phyloP scores from a whole-genome alignment of 2,888 invertebrate genomes.

The Eristalis intricaria region DNA sequence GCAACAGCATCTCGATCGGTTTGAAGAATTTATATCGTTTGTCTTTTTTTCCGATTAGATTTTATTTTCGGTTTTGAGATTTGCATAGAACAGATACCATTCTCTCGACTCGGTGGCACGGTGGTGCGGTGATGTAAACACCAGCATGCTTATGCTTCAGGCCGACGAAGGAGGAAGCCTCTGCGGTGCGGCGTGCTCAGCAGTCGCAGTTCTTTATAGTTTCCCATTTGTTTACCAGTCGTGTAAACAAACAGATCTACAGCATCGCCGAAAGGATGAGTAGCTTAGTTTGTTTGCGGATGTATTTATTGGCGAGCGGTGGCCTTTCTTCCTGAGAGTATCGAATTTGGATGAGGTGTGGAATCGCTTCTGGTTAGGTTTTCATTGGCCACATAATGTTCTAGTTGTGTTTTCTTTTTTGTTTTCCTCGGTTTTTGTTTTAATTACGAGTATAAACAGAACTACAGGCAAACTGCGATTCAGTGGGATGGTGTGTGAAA shows the following conservation, averaged over 20 bases:
- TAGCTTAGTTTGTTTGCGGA: background rate
- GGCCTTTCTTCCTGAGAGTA: conserved; percentile 15
- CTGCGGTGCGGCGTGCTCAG: background rate
- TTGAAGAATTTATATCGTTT: conserved; percentile 21
- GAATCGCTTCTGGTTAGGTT: conserved; percentile 7
- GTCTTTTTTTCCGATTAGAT: background rate
- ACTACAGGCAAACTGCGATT: background rate
- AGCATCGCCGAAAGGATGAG: conserved; percentile 24
- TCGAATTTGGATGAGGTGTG: conserved; percentile 8
- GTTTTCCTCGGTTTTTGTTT: background rate
- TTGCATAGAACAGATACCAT: conserved; percentile 18
- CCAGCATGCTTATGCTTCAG: conserved; percentile 20
- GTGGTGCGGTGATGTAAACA: background rate
- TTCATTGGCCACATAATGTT: conserved; percentile 4
- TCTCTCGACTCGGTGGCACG: background rate
- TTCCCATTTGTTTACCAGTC: conserved; percentile 39
- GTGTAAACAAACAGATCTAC: conserved; percentile 51
- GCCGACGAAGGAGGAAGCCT: background rate
- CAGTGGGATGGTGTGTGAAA: background rate
- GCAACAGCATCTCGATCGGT: conserved; percentile 23
- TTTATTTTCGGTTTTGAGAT: conserved; percentile 53
- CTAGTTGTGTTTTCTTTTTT: background rate
- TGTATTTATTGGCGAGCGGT: conserved; percentile 22
- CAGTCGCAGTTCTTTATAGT: conserved; percentile 16
- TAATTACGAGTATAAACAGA: background rate